Percentiles rank a stretch among this genome's conserved stretches.
Evolutionary conservation across 2,113 vertebrate genomes (phyloP).

Genomic region (Paracanthobrama guichenoti): DNA sequence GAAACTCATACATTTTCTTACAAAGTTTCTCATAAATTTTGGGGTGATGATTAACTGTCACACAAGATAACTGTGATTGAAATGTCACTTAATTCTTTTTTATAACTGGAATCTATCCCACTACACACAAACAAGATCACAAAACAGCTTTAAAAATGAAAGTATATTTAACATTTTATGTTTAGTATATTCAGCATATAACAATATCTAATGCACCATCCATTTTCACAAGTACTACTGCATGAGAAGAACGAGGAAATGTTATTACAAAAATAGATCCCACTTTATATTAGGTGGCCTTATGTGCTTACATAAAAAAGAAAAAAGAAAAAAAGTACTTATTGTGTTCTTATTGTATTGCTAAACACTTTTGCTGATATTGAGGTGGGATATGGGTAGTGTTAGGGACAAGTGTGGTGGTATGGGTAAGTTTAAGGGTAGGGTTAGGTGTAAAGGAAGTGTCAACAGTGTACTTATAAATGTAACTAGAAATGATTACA

Average conservation of each 20-base stretch:
- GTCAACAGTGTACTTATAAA: no score
- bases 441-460: no score
- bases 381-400: no score
- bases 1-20: neutral
- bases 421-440: no score
- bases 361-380: no score
- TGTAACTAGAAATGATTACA: no score
- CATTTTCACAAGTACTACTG: neutral
- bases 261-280: neutral
- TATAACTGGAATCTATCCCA: neutral
- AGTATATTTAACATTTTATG: neutral
- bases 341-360: no score
- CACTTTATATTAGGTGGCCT: no score
- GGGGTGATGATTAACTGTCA: neutral
- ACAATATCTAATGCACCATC: neutral
- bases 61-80: neutral
- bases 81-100: neutral
- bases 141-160: neutral
- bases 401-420: no score
- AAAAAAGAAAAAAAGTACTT: no score
- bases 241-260: neutral
- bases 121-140: neutral
- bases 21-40: neutral
- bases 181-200: neutral
- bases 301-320: no score